Evolutionary conservation across 2,888 invertebrate genomes (phyloP).

Genomic region (Aproaerema taeniolella): DNA sequence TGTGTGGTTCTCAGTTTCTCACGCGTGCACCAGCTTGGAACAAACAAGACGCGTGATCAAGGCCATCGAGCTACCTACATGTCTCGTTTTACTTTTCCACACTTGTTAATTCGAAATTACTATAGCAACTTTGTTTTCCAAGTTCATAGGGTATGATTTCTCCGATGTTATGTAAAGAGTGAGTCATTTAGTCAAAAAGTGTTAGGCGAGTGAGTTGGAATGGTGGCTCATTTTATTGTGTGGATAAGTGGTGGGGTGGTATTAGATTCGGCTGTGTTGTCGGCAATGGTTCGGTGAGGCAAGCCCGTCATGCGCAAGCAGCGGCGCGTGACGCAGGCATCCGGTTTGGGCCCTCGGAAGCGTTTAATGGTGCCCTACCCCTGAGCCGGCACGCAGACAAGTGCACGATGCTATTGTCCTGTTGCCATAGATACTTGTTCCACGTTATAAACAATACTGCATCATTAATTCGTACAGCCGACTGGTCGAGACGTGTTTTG

Average conservation of each 20-base stretch:
- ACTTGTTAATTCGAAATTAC: conserved; percentile 14
- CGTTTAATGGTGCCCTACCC: conserved; percentile 47
- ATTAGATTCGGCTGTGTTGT: conserved; percentile 31
- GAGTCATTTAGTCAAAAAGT: conserved; percentile 14
- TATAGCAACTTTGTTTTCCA: too few species aligned
- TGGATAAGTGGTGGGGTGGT: conserved; percentile 22
- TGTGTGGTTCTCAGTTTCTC: conserved; percentile 39
- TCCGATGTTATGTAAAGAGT: conserved; percentile 28
- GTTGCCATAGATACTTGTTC: conserved; percentile 11
- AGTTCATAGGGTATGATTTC: conserved; percentile 28
- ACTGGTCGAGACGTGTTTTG: too few species aligned
- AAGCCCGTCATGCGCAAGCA: conserved; percentile 59
- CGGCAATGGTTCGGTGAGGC: conserved; percentile 41
- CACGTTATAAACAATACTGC: background rate
- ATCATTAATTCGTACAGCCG: background rate
- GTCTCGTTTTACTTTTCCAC: conserved; percentile 34
- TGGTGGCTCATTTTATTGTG: conserved; percentile 8
- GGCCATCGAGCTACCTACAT: conserved; percentile 43
- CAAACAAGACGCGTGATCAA: conserved; percentile 47
- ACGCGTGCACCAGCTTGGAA: conserved; percentile 46
- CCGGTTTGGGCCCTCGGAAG: conserved; percentile 60
- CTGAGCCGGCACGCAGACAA: conserved; percentile 24
- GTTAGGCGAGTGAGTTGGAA: conserved; percentile 12
- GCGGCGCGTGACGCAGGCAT: conserved; percentile 62
- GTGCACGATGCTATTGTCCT: conserved; percentile 26